A percentile compares a stretch with the other conserved stretches of the same genome.
phyloP scores from a whole-genome alignment of 2,888 invertebrate genomes.

The Anoncus sp. region DNA sequence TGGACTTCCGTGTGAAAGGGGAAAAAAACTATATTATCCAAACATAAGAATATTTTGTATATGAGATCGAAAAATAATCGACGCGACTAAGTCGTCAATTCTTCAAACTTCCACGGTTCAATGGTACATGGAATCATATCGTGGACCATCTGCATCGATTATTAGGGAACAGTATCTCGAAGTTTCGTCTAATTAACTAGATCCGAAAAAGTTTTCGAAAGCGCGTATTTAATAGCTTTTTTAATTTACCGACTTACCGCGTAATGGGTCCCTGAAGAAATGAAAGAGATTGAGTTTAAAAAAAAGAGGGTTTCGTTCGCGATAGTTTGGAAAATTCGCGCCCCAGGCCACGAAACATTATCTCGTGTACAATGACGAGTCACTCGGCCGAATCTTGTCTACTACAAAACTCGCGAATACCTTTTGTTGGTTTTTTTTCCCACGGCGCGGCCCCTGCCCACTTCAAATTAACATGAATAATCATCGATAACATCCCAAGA shows the following conservation, averaged over 20 bases:
- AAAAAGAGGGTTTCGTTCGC: conserved; percentile 25
- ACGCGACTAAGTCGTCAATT: no score
- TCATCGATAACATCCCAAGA: background rate
- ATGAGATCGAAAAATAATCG: no score
- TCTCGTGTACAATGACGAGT: conserved; percentile 10
- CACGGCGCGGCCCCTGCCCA: background rate
- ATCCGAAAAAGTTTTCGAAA: conserved; percentile 10
- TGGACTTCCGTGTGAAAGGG: no score
- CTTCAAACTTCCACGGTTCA: background rate
- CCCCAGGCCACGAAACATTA: conserved; percentile 20
- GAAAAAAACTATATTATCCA: no score
- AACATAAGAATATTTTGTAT: no score
- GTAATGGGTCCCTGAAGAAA: conserved; percentile 5
- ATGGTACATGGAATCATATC: background rate
- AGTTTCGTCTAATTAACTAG: conserved; percentile 34
- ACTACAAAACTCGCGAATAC: conserved; percentile 10
- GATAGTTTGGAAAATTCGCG: conserved; percentile 33
- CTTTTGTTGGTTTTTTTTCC: background rate
- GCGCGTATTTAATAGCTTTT: conserved; percentile 24
- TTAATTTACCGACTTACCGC: conserved; percentile 9
- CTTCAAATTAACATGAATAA: background rate
- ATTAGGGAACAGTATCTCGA: background rate
- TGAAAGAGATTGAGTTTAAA: conserved; percentile 39
- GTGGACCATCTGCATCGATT: conserved; percentile 1
- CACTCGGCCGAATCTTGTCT: conserved; percentile 1